Conservation (phyloP, 2,797 vertebrate species). For the Sebastes jordani region DNA sequence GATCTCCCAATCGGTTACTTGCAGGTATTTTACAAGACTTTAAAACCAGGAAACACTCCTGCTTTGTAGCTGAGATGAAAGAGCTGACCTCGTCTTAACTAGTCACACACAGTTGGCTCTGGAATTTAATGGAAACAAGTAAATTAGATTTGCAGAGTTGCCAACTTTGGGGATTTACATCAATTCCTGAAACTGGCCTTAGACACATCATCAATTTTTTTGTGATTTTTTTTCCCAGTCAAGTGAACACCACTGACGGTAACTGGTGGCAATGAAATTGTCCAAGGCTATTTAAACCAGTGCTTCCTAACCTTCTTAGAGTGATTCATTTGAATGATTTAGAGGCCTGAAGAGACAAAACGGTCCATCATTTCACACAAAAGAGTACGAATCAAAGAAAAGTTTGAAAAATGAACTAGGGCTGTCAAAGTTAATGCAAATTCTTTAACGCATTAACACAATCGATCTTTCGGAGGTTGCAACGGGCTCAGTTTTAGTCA, state of each 20-base stretch:
- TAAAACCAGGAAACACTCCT: conserved; percentile 49
- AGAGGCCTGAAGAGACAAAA: neutral
- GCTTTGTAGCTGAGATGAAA: conserved; percentile 46
- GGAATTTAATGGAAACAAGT: conserved; percentile 38
- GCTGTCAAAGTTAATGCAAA: no score
- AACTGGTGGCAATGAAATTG: neutral
- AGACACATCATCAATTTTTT: neutral
- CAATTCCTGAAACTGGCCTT: conserved; percentile 6
- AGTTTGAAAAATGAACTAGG: no score
- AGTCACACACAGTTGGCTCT: conserved; percentile 17
- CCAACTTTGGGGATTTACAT: neutral
- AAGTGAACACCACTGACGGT: neutral
- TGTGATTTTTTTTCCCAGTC: neutral
- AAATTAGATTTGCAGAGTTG: conserved; percentile 7
- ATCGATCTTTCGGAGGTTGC: no score
- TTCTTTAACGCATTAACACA: no score
- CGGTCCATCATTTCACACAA: neutral
- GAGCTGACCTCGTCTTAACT: conserved; percentile 50
- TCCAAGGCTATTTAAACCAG: neutral
- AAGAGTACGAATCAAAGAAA: neutral
- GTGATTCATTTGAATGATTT: neutral
- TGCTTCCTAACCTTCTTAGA: neutral
- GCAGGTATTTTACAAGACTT: conserved; percentile 63
- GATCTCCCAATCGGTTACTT: conserved; percentile 20
- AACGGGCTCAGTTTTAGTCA: no score